Base-by-base conservation (phyloP, 2,888 invertebrate species). In the Siphlonurus alternatus region DNA sequence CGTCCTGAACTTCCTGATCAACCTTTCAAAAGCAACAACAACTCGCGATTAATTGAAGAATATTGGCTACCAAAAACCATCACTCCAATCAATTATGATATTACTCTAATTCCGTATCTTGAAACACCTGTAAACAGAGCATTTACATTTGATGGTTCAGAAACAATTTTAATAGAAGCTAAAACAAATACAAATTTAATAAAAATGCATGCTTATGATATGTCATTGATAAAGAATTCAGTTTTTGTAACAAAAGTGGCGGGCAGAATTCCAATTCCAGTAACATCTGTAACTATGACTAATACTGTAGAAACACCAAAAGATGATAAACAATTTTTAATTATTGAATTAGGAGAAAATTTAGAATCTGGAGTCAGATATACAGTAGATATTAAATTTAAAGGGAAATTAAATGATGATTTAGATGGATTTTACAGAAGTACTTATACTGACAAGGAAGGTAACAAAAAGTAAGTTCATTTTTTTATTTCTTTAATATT, bases 401-500 rank as follows among this genome's bases (percentile, higher is more conserved):
- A 71, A 0, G 86, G 82, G 0, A 72, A 73, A 2, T 80, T 85
- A 64, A 80, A 80, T 53, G 77, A 77, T 20, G 80, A 83, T 54
- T 78, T 85, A 72, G 80, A 80, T 64, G 88, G 87, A 20, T 79
- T 88, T 68, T 76, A 76, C 67, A 69, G 74, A 23, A 75, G 74
- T 64, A 71, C 71, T 23, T 76, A 76, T 69, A 15, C 24, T 18
- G 38, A 61, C 7, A 7, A 38, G 7, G n/a, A 56, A 5, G 38
- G 38, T 10, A 38, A 38, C 15, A 38, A 10, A 38, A 38, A 38
- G 38, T 38, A 38, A 38, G 38, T 38, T 10, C 15, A 38, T 10
- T 38, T 38, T 38, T 38, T 10, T 10, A n/a, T n/a, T n/a, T n/a
- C n/a, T n/a, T n/a, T n/a, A n/a, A n/a, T n/a, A n/a, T n/a, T n/a